These are phyloP conservation scores for Xylophagus ater DNA, from an alignment of 2,888 invertebrate species.

Conservation along the genomic window DNA sequence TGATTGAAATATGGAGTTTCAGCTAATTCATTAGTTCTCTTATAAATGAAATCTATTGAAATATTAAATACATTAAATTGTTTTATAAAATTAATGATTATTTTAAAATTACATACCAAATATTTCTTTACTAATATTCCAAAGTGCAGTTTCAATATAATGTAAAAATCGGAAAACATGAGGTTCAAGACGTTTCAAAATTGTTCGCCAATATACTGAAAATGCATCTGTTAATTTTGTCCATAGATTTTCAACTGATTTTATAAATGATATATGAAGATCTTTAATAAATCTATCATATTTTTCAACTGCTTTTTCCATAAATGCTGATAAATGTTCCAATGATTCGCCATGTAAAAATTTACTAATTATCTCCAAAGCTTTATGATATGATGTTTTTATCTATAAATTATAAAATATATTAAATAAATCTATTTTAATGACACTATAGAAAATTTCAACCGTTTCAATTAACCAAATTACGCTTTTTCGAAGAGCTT, in stretches of 20 bases:
- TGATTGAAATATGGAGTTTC: conserved; percentile 72
- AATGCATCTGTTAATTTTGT: conserved; percentile 52
- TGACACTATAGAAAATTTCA: conserved; percentile 12
- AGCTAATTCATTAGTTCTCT: conserved; percentile 65
- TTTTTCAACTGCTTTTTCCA: conserved; percentile 59
- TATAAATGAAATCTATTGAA: conserved; percentile 62
- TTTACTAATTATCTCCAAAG: conserved; percentile 55
- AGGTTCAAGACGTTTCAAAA: conserved; percentile 64
- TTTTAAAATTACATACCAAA: conserved; percentile 41
- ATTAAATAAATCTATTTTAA: not conserved
- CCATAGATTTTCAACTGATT: conserved; percentile 66
- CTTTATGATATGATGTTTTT: conserved; percentile 58
- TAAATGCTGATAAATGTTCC: conserved; percentile 54
- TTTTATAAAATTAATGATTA: too few relatives aligned
- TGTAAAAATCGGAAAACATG: conserved; percentile 64
- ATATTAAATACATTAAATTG: not conserved
- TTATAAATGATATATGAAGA: conserved; percentile 53
- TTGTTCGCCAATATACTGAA: conserved; percentile 59
- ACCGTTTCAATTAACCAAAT: conserved; percentile 60
- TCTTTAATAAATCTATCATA: conserved; percentile 72
- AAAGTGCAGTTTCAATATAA: conserved; percentile 60
- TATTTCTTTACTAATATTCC: conserved; percentile 62
- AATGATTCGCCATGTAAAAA: conserved; percentile 65
- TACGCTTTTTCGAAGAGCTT: conserved; percentile 63
- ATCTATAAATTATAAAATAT: conserved; percentile 35